These are phyloP conservation scores for Peromyscus melanophrys DNA, from an alignment of 2,797 vertebrate genomes.

Conservation along the genomic window DNA sequence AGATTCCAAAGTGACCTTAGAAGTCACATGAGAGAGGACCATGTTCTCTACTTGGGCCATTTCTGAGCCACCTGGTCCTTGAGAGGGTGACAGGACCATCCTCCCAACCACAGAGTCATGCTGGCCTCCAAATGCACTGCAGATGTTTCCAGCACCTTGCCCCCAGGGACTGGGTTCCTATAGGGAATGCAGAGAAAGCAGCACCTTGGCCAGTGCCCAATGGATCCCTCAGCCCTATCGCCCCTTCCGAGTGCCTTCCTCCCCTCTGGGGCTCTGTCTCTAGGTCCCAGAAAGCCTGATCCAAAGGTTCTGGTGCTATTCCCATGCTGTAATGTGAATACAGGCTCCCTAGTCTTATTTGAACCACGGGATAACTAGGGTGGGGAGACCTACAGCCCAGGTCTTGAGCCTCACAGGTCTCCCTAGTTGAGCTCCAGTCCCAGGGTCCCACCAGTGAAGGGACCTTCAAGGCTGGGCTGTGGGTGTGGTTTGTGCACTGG, in stretches of 20 bases:
- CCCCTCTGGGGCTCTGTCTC: conserved; percentile 94
- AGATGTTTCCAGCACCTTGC: conserved; percentile 80
- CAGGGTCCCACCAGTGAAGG: not conserved
- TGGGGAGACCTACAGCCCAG: conserved; percentile 21
- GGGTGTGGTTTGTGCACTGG: conserved; percentile 94
- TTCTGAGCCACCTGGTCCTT: conserved; percentile 77
- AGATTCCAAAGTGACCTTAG: conserved; percentile 22
- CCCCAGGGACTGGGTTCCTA: conserved; percentile 80
- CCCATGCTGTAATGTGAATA: conserved; percentile 97
- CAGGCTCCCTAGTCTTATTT: conserved; percentile 89
- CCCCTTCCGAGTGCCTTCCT: conserved; percentile 89
- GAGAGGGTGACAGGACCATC: conserved; percentile 50
- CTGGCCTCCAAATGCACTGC: conserved; percentile 85
- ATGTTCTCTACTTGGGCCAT: conserved; percentile 77
- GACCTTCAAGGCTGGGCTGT: not conserved
- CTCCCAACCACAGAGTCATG: conserved; percentile 74
- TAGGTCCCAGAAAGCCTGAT: conserved; percentile 93
- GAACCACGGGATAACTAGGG: conserved; percentile 25
- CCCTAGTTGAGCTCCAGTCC: conserved; percentile 32
- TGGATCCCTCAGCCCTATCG: conserved; percentile 80
- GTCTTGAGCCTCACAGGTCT: conserved; percentile 64
- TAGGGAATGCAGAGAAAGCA: conserved; percentile 84
- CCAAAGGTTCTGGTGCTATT: conserved; percentile 98
- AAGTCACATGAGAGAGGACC: not conserved
- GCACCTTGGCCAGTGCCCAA: conserved; percentile 88